Percentiles rank a stretch among this genome's conserved stretches.
Conservation (phyloP, 2,797 vertebrate species). For the Chromis chromis region DNA sequence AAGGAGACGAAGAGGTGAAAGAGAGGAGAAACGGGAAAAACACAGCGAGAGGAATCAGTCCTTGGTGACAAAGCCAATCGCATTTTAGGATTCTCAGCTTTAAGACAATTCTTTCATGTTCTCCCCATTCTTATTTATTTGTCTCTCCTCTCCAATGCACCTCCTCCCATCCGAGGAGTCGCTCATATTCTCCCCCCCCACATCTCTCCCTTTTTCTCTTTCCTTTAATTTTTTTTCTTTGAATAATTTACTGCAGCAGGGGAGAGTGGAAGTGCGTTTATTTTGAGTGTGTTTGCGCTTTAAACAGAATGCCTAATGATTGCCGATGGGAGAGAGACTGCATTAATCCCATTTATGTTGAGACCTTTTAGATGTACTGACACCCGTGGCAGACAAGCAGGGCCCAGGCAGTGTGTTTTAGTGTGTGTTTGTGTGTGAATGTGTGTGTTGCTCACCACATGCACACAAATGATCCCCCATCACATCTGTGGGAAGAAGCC, state of each 20-base stretch:
- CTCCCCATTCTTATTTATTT: constrained; percentile 75
- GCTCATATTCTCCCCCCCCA: constrained; percentile 23
- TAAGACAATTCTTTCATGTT: constrained; percentile 75
- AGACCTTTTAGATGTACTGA: constrained; percentile 87
- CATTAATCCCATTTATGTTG: constrained; percentile 88
- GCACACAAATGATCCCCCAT: constrained; percentile 74
- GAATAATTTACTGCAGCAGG: constrained; percentile 86
- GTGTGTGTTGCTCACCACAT: constrained; percentile 54
- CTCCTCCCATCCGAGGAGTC: constrained; percentile 56
- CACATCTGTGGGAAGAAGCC: constrained; percentile 72
- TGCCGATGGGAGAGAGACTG: constrained; percentile 84
- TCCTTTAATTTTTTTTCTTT: constrained; percentile 79
- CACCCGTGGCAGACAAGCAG: constrained; percentile 82
- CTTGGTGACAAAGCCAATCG: constrained; percentile 61
- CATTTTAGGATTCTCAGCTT: constrained; percentile 68
- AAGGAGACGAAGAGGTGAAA: constrained; percentile 36
- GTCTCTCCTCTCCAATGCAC: constrained; percentile 55
- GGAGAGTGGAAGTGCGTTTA: constrained; percentile 84
- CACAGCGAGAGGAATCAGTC: constrained; percentile 42
- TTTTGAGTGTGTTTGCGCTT: constrained; percentile 86
- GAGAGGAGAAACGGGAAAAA: constrained; percentile 24
- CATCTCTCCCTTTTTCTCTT: constrained; percentile 64
- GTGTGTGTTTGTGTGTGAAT: constrained; percentile 42
- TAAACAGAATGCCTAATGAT: constrained; percentile 90
- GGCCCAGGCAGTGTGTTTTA: constrained; percentile 49